Evolutionary conservation across 1,140 invertebrate genomes (phyloP), one percentile per base, ranked within the genome.

Genomic region (Drosophila carrolli): DNA sequence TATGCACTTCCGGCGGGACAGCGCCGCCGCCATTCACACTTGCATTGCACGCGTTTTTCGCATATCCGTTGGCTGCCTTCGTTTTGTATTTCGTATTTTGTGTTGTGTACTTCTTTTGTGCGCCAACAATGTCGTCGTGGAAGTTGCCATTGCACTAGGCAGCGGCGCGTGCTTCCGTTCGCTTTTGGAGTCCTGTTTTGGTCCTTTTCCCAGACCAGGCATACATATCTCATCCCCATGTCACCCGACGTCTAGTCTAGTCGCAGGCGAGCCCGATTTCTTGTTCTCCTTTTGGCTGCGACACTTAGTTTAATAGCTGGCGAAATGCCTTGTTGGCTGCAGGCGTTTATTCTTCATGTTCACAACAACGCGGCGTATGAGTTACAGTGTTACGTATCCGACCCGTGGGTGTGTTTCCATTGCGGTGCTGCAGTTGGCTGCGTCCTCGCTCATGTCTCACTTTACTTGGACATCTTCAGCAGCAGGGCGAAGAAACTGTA

Each of bases 31-130:
- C 70, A 78, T 77, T 71, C 76, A 75, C 70, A 80, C 76, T 70
- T 83, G 75, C 84, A 80, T 74, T 89, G 85, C 76, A 78, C 76
- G 81, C 85, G 81, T 80, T 85, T 89, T 81, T 90, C 81, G 85
- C 78, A 90, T 81, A 81, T 90, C 81, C 81, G 67, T 46, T 85
- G 37, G 48, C 37, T 67, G 67, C 67, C 63, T 71, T 68, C 60
- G 55, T 62, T 79, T 56, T 63, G 54, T 68, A 57, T 73, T 75
- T 65, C 35, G 19, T 46, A 54, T 59, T 41, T 51, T 60, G 16
- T 37, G 54, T 55, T 53, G 46, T 44, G n/a, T 32, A 14, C 4
- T 83, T 75, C 75, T 75, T 83, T 83, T 83, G 74, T 79, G 61
- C 50, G 46, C 75, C 74, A 75, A 82, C 80, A 78, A 82, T 78